Evolutionary conservation across 2,113 vertebrate genomes (phyloP).

Genomic region (Ciconia boyciana): DNA sequence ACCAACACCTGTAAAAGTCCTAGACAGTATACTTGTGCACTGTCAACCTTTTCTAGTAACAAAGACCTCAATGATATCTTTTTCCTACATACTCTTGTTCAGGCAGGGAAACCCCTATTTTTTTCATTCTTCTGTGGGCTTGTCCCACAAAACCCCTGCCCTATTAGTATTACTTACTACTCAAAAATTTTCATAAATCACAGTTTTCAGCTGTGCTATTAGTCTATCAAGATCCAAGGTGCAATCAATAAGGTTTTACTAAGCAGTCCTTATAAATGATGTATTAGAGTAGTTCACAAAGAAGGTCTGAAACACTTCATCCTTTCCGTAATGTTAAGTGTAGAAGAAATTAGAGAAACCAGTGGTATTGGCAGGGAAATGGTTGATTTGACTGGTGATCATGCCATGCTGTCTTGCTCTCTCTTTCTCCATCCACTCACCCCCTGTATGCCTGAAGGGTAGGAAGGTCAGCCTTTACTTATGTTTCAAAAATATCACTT

Average conservation of each 20-base stretch:
- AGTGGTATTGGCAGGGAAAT: background rate
- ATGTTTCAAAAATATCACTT: background rate
- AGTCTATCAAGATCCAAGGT: background rate
- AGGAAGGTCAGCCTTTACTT: background rate
- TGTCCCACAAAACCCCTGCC: background rate
- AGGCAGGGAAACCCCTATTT: background rate
- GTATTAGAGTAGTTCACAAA: background rate
- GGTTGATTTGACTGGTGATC: background rate
- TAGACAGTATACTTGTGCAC: background rate
- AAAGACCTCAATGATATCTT: background rate
- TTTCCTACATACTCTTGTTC: background rate
- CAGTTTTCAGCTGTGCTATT: background rate
- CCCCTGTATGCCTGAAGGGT: fast-evolving
- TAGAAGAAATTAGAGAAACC: background rate
- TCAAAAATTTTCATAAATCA: background rate
- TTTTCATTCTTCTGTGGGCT: background rate
- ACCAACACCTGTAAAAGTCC: background rate
- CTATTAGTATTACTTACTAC: background rate
- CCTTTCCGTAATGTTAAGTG: background rate
- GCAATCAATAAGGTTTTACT: background rate
- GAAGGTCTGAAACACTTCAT: background rate
- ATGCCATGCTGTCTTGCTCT: background rate
- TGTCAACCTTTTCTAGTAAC: background rate
- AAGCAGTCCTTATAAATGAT: background rate
- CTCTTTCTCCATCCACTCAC: background rate